Evolutionary conservation across 2,888 invertebrate genomes (phyloP), one percentile per base, ranked within the genome.

Genomic region (Acronicta leporina): DNA sequence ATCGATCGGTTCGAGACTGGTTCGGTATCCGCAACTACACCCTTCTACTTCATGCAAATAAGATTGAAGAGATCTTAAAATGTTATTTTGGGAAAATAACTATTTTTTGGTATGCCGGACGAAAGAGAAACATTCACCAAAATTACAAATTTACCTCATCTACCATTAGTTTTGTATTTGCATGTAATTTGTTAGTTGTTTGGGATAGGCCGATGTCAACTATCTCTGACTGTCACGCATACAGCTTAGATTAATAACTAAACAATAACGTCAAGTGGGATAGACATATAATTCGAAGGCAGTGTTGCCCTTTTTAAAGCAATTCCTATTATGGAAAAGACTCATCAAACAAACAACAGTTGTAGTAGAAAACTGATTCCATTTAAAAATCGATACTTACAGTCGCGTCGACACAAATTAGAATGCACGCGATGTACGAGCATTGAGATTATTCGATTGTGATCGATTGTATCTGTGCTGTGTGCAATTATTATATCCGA

Each of bases 181-280:
- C 44, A 58, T 58, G 66, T 73, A 47, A 61, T 63, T 66, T 30
- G 62, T 63, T 33, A 62, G 54, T 72, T 74, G 15, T 20, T 41
- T 71, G 73, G 79, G 73, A 47, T 72, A 67, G 70, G 68, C 57
- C 56, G 67, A 72, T 69, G 54, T 67, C 45, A 53, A 66, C 69
- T 75, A 78, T 75, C 67, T 77, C 51, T 40, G 33, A 53, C 62
- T 41, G 38, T 52, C 59, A 70, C 42, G 51, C 47, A 33, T 46
- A 58, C 46, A 20, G 52, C n/a, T 47, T 11, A 33, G 38, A 70
- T 70, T 70, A 54, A 71, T 65, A 45, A 45, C 44, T 38, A 54
- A 70, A 65, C 43, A 42, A 2, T n/a, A n/a, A n/a, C n/a, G n/a
- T n/a, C n/a, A n/a, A n/a, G n/a, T n/a, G n/a, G n/a, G n/a, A n/a